A percentile compares a stretch with the other conserved stretches of the same genome.
Evolutionary conservation across 2,113 vertebrate species (phyloP).

Genomic region (Bungarus multicinctus): DNA sequence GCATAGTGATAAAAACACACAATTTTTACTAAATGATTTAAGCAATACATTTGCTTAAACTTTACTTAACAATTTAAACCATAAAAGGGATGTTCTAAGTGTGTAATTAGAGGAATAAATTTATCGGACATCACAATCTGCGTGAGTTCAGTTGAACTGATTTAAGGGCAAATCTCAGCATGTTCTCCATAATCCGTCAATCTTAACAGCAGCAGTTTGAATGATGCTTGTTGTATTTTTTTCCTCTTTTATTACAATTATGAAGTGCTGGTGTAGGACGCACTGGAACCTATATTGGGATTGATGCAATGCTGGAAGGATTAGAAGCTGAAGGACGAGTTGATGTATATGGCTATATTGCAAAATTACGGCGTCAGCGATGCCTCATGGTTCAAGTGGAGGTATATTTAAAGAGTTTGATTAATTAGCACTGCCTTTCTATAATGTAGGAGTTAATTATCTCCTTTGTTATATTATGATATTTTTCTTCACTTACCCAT

Average conservation of each 20-base stretch:
- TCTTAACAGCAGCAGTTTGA: fast-evolving
- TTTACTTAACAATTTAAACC: background rate
- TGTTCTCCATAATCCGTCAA: background rate
- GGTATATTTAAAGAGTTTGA: conserved; percentile 63
- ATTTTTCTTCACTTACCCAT: background rate
- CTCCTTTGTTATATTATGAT: background rate
- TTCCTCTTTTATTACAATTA: background rate
- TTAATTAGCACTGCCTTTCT: background rate
- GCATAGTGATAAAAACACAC: background rate
- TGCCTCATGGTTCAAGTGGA: conserved; percentile 99
- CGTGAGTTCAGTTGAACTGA: background rate
- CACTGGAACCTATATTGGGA: conserved; percentile 92
- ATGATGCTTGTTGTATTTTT: background rate
- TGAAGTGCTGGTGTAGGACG: conserved; percentile 91
- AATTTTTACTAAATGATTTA: background rate
- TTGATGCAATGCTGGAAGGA: conserved; percentile 95
- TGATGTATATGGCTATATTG: conserved; percentile 91
- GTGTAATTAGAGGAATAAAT: background rate
- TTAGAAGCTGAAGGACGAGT: conserved; percentile 86
- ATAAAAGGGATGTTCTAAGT: background rate
- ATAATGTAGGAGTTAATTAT: background rate
- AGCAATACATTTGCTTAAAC: background rate
- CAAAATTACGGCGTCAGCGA: conserved; percentile 86
- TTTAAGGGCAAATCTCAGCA: background rate
- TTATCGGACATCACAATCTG: background rate